A percentile compares a stretch with the other conserved stretches of the same genome.
Conservation (phyloP, 2,797 vertebrate species). For the Crocodylus rhombifer region DNA sequence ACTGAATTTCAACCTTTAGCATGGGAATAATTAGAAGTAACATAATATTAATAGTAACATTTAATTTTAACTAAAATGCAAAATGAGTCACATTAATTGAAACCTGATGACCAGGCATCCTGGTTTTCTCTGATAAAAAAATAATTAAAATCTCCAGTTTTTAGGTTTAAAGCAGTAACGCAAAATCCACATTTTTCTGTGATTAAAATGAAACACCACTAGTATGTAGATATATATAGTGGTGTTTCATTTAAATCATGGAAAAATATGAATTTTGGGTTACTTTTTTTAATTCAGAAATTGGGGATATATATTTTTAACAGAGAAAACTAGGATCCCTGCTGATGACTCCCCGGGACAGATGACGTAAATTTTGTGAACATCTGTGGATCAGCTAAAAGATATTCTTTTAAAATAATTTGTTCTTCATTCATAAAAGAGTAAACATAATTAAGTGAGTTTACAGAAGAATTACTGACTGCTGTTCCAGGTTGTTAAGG, state of each 20-base stretch:
- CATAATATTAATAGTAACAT: background rate
- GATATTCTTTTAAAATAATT: background rate
- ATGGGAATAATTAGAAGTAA: background rate
- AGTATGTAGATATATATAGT: too few species aligned
- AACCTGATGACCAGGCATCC: background rate
- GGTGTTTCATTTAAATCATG: too few species aligned
- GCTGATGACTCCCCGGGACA: background rate
- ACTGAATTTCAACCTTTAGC: background rate
- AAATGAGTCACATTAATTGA: background rate
- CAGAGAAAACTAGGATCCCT: too few species aligned
- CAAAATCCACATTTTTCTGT: too few species aligned
- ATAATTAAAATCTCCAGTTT: too few species aligned
- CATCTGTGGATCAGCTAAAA: background rate
- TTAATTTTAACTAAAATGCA: background rate
- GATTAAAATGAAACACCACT: too few species aligned
- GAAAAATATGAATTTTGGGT: too few species aligned
- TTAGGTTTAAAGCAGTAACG: too few species aligned
- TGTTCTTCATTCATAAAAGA: background rate
- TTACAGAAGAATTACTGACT: background rate
- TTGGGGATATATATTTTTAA: too few species aligned
- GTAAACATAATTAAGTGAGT: background rate
- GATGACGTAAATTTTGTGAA: background rate
- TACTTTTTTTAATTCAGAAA: too few species aligned
- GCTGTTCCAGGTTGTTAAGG: background rate
- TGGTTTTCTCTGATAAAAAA: too few species aligned